Evolutionary conservation across 2,113 vertebrate species (phyloP), one percentile per base, ranked within the genome.

Genomic region (Salminus brasiliensis): DNA sequence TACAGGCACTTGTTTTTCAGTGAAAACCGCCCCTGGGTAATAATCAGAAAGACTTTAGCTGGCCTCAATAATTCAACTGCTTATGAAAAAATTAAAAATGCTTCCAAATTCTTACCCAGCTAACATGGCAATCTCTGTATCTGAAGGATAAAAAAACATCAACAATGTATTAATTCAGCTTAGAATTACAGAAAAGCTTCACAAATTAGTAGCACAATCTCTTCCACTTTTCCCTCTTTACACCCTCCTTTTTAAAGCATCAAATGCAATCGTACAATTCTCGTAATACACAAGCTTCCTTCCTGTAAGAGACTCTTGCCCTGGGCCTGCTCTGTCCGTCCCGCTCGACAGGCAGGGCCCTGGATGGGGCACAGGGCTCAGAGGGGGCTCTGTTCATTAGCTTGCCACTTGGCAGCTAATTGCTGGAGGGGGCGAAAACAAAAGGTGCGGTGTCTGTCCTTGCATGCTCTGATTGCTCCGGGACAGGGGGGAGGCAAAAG

Each of bases 391-490:
- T 90, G 81, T 78, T 92, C 91, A 93, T 93, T 91, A 92, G 88
- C 88, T 90, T 91, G 91, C 87, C 89, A 92, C 89, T 92, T 88
- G 85, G 90, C 88, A 89, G 88, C 88, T 91, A 91, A 93, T 91
- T 91, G 90, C 87, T 87, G 85, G 85, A 90, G 88, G 87, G 89
- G 85, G 66, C 85, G 71, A 79, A 89, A 87, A 93, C 89, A 93
- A 92, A 80, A 93, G 85, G 89, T 83, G 79, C 62, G 81, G 88
- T 72, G 88, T 87, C 89, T 89, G 87, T 87, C 88, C 84, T 88
- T 91, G 84, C 91, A 92, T 92, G 91, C 92, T 93, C 92, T 92
- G 90, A 93, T 92, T 93, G 89, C 87, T 87, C 83, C 74, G 65
- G 77, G 76, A 82, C 79, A 65, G 79, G 68, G 72, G 65, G 59